Evolutionary conservation across 2,888 invertebrate species (phyloP).

Genomic region (Eubasilissa splendida): DNA sequence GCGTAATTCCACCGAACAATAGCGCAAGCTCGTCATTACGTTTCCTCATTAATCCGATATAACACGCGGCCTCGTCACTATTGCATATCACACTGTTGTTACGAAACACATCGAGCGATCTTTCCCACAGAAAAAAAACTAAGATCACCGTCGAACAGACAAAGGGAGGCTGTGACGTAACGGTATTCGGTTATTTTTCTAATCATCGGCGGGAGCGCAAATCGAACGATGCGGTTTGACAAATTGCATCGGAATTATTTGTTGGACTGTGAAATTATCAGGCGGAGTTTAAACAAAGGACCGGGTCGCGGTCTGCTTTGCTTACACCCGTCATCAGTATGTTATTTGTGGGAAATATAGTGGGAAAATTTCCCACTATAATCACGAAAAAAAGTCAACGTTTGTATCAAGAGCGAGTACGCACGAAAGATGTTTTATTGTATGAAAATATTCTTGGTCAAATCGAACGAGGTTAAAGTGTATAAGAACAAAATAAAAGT

Average conservation of each 20-base stretch:
- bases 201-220: background rate
- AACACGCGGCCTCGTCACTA: conserved; percentile 42
- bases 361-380: conserved; percentile 23
- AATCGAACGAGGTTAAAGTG: no score
- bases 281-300: conserved; percentile 4
- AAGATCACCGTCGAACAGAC: background rate
- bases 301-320: background rate
- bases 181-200: background rate
- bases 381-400: no score
- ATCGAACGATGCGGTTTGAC: background rate
- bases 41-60: conserved; percentile 35
- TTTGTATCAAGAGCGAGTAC: no score
- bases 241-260: conserved; percentile 2
- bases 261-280: conserved; percentile 19
- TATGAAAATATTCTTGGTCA: no score
- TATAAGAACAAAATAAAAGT: no score
- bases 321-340: background rate
- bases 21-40: background rate
- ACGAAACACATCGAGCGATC: conserved; percentile 17
- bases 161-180: conserved; percentile 24
- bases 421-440: no score
- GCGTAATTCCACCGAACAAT: conserved; percentile 29
- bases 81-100: conserved; percentile 15
- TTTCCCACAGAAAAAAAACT: conserved; percentile 32
- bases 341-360: background rate